Evolutionary conservation across 2,113 vertebrate genomes (phyloP).

Genomic region (Papio anubis): DNA sequence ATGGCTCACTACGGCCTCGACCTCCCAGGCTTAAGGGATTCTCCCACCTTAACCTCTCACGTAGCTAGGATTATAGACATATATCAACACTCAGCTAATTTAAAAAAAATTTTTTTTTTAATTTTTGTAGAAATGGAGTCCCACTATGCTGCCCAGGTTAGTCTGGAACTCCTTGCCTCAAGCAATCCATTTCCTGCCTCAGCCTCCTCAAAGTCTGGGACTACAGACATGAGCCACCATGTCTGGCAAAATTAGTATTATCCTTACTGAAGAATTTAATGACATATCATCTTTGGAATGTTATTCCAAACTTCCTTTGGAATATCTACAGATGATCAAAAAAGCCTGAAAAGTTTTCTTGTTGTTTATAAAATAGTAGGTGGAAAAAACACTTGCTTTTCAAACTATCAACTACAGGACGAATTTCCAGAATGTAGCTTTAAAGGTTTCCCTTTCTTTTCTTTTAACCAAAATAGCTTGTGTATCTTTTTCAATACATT

Average conservation of each 20-base stretch:
- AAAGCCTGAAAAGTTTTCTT: neutral
- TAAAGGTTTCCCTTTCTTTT: neutral
- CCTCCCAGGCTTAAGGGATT: too few relatives aligned
- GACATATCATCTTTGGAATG: neutral
- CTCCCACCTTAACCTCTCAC: too few relatives aligned
- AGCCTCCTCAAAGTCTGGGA: too few relatives aligned
- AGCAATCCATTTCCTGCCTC: too few relatives aligned
- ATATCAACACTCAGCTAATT: too few relatives aligned
- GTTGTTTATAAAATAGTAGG: neutral
- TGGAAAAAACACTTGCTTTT: neutral
- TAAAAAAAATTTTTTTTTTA: too few relatives aligned
- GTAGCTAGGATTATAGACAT: too few relatives aligned
- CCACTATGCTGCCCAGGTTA: too few relatives aligned
- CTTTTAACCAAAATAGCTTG: slow-evolving; percentile 52
- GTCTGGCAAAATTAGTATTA: neutral
- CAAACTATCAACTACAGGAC: neutral
- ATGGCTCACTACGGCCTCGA: too few relatives aligned
- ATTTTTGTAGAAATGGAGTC: too few relatives aligned
- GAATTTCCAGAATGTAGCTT: neutral
- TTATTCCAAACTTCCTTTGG: neutral
- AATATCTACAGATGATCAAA: slow-evolving; percentile 24
- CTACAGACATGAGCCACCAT: too few relatives aligned
- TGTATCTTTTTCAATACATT: slow-evolving; percentile 49
- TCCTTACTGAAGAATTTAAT: slow-evolving; percentile 6
- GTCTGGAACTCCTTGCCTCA: too few relatives aligned